Evolutionary conservation across 1,140 invertebrate genomes (phyloP).

Genomic region (Schlechtendalia chinensis): DNA sequence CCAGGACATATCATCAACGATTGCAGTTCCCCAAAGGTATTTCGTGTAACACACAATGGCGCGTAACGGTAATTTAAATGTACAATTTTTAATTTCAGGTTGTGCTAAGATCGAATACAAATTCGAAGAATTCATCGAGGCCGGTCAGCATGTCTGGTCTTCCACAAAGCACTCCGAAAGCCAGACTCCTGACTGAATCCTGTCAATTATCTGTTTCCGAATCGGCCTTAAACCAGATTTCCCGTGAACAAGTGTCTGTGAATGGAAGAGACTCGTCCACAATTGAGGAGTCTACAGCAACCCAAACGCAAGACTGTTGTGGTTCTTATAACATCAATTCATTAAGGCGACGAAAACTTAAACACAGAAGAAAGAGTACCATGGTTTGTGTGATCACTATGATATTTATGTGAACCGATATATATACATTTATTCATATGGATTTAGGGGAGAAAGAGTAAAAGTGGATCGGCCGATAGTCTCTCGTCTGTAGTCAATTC

Average conservation of each 20-base stretch:
- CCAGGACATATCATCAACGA: background rate
- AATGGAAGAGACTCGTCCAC: constrained; percentile 58
- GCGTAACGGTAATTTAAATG: background rate
- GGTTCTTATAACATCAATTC: constrained; percentile 60
- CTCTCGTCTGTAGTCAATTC: constrained; percentile 52
- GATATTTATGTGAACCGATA: background rate
- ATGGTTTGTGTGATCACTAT: constrained; percentile 55
- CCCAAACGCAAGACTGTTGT: constrained; percentile 58
- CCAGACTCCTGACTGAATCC: constrained; percentile 57
- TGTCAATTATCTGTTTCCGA: constrained; percentile 75
- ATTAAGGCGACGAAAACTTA: constrained; percentile 65
- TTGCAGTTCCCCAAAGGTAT: constrained; percentile 28
- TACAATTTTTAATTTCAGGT: constrained; percentile 54
- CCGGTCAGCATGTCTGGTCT: constrained; percentile 52
- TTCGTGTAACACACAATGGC: background rate
- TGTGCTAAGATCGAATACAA: constrained; percentile 59
- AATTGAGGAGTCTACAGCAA: constrained; percentile 63
- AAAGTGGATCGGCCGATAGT: constrained; percentile 62
- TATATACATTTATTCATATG: constrained; percentile 40
- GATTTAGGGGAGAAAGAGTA: constrained; percentile 60
- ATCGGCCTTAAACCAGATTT: constrained; percentile 71
- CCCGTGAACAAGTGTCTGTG: constrained; percentile 38
- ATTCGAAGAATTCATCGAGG: constrained; percentile 60
- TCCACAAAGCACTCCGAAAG: constrained; percentile 53
- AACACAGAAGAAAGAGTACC: constrained; percentile 63